Conservation (phyloP, 2,113 vertebrate species). For the Calcarius ornatus region DNA sequence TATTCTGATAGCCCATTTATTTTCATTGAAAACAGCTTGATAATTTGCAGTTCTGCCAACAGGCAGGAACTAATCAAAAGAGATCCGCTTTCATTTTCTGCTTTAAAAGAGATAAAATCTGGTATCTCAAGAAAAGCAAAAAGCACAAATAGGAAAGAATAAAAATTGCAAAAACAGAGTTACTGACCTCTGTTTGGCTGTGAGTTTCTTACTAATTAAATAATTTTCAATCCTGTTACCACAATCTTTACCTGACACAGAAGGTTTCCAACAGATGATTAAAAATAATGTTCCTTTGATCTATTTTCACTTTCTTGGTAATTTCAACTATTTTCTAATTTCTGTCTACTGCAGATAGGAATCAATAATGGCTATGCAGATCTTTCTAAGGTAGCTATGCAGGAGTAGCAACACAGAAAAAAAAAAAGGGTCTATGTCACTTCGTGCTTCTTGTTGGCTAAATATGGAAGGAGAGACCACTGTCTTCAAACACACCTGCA, state of each 20-base stretch:
- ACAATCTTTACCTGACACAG: background rate
- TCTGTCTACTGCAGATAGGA: background rate
- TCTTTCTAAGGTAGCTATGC: background rate
- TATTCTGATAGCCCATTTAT: background rate
- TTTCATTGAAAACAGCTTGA: background rate
- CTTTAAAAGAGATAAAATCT: background rate
- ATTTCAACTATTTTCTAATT: background rate
- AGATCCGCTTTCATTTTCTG: background rate
- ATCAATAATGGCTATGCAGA: background rate
- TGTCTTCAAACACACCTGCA: background rate
- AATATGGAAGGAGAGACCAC: background rate
- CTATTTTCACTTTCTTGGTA: background rate
- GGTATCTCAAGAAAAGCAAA: background rate
- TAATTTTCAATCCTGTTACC: rapidly evolving
- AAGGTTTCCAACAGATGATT: background rate
- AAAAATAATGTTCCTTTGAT: background rate
- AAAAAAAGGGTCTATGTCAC: background rate
- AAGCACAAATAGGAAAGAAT: background rate
- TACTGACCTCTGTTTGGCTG: background rate
- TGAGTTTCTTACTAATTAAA: background rate
- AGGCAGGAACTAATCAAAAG: background rate
- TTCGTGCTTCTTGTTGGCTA: background rate
- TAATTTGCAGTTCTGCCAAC: background rate
- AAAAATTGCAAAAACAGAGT: background rate
- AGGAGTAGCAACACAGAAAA: background rate